Evolutionary conservation across 2,888 invertebrate species (phyloP).

Genomic region (Oegoconia quadripuncta): DNA sequence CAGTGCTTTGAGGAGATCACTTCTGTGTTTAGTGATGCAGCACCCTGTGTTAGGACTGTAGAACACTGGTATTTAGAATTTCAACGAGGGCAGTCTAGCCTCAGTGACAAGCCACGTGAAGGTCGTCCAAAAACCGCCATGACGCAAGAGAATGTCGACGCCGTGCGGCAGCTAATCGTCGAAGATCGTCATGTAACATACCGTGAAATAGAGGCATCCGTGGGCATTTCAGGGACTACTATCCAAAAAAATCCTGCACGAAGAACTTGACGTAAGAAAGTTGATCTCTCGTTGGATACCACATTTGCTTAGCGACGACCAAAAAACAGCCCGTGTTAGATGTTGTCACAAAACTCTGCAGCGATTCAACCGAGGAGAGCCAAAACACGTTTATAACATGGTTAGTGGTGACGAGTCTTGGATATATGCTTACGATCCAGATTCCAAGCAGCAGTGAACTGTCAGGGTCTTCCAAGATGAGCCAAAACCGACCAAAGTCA

Average conservation of each 20-base stretch:
- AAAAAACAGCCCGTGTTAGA: too few relatives aligned
- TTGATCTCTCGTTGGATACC: constrained; percentile 21
- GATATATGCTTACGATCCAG: constrained; percentile 20
- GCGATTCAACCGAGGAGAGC: constrained; percentile 16
- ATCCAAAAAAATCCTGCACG: constrained; percentile 22
- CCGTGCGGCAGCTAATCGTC: constrained; percentile 19
- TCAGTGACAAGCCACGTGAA: too few relatives aligned
- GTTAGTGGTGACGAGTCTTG: constrained; percentile 26
- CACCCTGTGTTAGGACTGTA: not conserved
- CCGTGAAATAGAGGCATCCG: too few relatives aligned
- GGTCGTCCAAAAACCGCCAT: constrained; percentile 23
- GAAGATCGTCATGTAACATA: constrained; percentile 23
- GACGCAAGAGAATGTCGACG: constrained; percentile 17
- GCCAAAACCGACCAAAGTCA: constrained; percentile 11
- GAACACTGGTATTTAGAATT: constrained; percentile 11
- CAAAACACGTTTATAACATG: constrained; percentile 23
- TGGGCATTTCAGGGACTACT: too few relatives aligned
- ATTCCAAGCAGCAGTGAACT: constrained; percentile 20
- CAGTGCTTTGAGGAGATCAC: too few relatives aligned
- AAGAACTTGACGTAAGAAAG: constrained; percentile 18
- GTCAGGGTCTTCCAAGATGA: constrained; percentile 21
- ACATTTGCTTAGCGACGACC: constrained; percentile 20
- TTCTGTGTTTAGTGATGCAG: too few relatives aligned
- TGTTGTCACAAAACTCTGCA: too few relatives aligned
- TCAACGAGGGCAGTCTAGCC: constrained; percentile 19